Evolutionary conservation across 2,113 vertebrate species (phyloP), one percentile per base, ranked within the genome.

Genomic region (Istiophorus platypterus): DNA sequence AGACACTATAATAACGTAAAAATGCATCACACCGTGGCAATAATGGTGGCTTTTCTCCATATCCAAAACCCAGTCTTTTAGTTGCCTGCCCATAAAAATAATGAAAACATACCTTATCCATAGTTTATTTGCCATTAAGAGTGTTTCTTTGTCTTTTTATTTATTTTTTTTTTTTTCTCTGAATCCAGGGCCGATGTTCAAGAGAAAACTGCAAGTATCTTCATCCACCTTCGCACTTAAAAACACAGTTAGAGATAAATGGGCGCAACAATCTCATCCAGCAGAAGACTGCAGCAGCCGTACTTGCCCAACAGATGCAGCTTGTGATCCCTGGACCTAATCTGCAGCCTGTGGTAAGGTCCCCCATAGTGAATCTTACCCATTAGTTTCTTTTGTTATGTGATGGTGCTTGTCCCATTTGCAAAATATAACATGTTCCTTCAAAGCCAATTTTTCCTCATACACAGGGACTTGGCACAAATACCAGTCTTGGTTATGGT

Each of bases 201-300:
- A 96, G 97, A 91, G 97, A 99, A 92, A 99, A 99, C 93, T 99
- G 97, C 96, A 99, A 99, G 91, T 99, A 99, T 88, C 97, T 99
- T 91, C 97, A 99, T 90, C 97, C 97, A 76, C 97, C 97, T 62
- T 97, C 96, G 57, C 97, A 99, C 94, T 95, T 99, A 86, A 99
- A 99, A 96, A 98, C 97, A 61, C 97, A 98, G 66, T 93, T 99
- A 88, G 97, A 99, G 95, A 99, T 99, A 91, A 99, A 99, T 80
- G 97, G 97, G 76, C 97, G 97, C 83, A 99, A 99, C 96, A 99
- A 98, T 91, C 95, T 99, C 89, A 99, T 98, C 88, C 97, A 99
- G 82, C 97, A 99, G 90, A 99, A 99, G 95, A 99, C 97, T 13
- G 97, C 97, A 78, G 97, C 97, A 18, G 97, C 97, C 0, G 96